These are phyloP conservation scores for Selene dorsalis DNA, from an alignment of 2,797 vertebrate genomes.

Conservation along the genomic window DNA sequence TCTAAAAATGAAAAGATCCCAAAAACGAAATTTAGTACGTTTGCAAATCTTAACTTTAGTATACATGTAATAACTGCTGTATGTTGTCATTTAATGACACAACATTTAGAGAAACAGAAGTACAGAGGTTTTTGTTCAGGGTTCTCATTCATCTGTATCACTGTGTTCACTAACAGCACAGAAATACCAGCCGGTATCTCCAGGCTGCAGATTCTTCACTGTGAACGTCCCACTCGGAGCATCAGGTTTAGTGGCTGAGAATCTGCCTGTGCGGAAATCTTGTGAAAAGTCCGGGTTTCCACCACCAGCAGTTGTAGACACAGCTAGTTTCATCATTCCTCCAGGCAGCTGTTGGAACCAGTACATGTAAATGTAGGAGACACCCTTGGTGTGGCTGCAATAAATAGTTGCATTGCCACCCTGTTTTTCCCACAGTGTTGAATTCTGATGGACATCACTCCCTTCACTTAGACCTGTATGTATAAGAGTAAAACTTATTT, in stretches of 20 bases:
- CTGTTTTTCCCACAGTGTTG: constrained; percentile 9
- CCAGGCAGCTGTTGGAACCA: constrained; percentile 61
- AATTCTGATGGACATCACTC: constrained; percentile 35
- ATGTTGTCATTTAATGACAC: too few relatives aligned
- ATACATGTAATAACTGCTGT: too few relatives aligned
- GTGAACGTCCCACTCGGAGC: constrained; percentile 56
- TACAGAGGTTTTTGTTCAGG: constrained; percentile 48
- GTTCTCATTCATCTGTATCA: not conserved
- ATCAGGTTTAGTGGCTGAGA: constrained; percentile 34
- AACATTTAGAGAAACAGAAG: too few relatives aligned
- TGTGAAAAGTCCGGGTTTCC: not conserved
- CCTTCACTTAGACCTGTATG: constrained; percentile 19
- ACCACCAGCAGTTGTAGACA: not conserved
- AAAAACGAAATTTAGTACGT: too few relatives aligned
- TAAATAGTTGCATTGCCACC: constrained; percentile 19
- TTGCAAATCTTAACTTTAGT: too few relatives aligned
- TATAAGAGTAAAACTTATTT: not conserved
- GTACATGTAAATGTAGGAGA: constrained; percentile 22
- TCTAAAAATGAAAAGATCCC: too few relatives aligned
- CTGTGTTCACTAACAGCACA: constrained; percentile 20
- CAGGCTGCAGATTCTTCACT: constrained; percentile 52
- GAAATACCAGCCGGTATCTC: constrained; percentile 61
- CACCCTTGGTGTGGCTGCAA: constrained; percentile 63
- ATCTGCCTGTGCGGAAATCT: constrained; percentile 4
- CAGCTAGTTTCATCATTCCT: constrained; percentile 23